Percentiles rank a stretch among this genome's conserved stretches.
These are phyloP conservation scores for Cyprinodon diabolis DNA, from an alignment of 2,797 vertebrate genomes.

Conservation along the genomic window DNA sequence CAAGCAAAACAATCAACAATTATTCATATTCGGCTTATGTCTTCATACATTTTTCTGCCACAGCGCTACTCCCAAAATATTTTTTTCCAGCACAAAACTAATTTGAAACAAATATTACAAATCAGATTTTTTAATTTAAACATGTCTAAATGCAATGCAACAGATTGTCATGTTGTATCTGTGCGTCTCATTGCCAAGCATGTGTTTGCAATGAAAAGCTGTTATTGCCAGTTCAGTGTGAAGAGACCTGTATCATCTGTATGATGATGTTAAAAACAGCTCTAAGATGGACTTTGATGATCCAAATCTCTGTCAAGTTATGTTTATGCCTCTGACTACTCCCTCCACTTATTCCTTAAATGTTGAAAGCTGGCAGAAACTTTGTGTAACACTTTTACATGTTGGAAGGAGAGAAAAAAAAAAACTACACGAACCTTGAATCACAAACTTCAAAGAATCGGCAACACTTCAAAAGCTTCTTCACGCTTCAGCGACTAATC, in stretches of 20 bases:
- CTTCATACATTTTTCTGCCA: too few species aligned
- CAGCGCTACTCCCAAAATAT: too few species aligned
- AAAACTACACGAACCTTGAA: slow-evolving; percentile 8
- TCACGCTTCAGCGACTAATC: slow-evolving; percentile 65
- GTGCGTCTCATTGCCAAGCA: background rate
- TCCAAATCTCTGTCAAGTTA: slow-evolving; percentile 60
- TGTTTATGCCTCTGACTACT: slow-evolving; percentile 45
- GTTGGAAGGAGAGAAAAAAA: slow-evolving; percentile 14
- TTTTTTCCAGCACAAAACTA: too few species aligned
- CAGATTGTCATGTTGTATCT: background rate
- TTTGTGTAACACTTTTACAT: slow-evolving; percentile 50
- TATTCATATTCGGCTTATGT: too few species aligned
- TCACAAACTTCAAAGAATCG: slow-evolving; percentile 66
- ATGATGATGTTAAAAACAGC: slow-evolving; percentile 27
- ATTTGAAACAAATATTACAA: too few species aligned
- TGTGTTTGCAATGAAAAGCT: slow-evolving; percentile 3
- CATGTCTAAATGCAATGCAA: background rate
- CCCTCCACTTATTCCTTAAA: slow-evolving; percentile 47
- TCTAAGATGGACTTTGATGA: slow-evolving; percentile 60
- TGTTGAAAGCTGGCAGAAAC: slow-evolving; percentile 65
- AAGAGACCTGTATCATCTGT: slow-evolving; percentile 31
- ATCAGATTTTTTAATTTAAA: background rate
- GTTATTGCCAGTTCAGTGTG: slow-evolving; percentile 16
- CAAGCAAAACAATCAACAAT: too few species aligned
- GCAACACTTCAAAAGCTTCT: slow-evolving; percentile 70